Percentiles rank a stretch among this genome's conserved stretches.
Evolutionary conservation across 37 sponge, comb jelly and placozoan species (phyloP).

Genomic region (Hormiphora californensis): DNA sequence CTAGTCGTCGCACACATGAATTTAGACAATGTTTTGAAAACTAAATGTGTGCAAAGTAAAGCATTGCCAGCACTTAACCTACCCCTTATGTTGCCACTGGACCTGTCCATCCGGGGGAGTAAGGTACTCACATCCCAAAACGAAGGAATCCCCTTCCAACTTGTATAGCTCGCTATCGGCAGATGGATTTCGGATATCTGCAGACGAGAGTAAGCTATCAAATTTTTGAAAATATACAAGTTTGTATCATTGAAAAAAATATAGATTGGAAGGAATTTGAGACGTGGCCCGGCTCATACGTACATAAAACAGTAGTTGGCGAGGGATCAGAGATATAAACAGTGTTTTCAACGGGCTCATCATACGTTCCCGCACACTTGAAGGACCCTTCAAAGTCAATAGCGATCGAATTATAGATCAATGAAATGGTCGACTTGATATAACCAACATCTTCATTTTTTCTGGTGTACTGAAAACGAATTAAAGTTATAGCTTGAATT

Average conservation of each 20-base stretch:
- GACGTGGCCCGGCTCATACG: too few relatives aligned
- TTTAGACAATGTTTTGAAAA: too few relatives aligned
- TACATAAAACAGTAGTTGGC: neutral
- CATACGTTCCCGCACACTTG: neutral
- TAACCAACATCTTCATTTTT: neutral
- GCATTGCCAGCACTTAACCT: too few relatives aligned
- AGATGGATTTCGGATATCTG: constrained; percentile 4
- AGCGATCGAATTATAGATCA: neutral
- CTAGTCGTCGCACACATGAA: too few relatives aligned
- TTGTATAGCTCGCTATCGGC: neutral
- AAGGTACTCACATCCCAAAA: constrained; percentile 2
- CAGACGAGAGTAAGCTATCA: too few relatives aligned
- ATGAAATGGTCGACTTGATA: neutral
- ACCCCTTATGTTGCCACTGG: too few relatives aligned
- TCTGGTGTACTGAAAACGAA: neutral
- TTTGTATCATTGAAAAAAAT: too few relatives aligned
- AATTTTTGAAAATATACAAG: too few relatives aligned
- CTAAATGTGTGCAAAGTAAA: too few relatives aligned
- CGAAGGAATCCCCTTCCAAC: neutral
- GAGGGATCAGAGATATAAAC: neutral
- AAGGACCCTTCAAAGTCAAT: neutral
- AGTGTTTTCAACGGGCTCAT: neutral
- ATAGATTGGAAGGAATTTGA: too few relatives aligned
- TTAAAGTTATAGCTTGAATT: too few relatives aligned
- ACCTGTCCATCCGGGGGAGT: constrained; percentile 14